These are phyloP conservation scores for Thera obeliscata DNA, from an alignment of 2,888 invertebrate species.

Conservation along the genomic window DNA sequence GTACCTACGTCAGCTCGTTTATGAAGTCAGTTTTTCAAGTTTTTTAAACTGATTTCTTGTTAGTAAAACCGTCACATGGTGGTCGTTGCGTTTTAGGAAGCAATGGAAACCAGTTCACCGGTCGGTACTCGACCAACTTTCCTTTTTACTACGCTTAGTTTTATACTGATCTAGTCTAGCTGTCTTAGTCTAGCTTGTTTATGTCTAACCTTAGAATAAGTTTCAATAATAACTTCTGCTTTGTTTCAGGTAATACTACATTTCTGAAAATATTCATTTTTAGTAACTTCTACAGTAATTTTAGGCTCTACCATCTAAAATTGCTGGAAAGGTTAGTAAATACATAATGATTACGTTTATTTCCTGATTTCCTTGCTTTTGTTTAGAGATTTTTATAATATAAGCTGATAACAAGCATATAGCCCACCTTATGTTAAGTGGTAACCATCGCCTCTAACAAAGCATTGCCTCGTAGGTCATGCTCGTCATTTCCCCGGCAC, in stretches of 20 bases:
- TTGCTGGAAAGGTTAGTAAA: too few relatives aligned
- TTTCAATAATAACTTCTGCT: conserved; percentile 8
- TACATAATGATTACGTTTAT: too few relatives aligned
- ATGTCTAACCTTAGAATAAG: not conserved
- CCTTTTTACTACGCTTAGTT: conserved; percentile 44
- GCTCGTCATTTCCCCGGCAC: too few relatives aligned
- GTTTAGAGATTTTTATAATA: too few relatives aligned
- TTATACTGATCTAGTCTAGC: not conserved
- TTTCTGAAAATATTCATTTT: not conserved
- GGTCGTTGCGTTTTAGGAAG: not conserved
- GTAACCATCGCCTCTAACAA: too few relatives aligned
- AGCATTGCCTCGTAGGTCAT: too few relatives aligned
- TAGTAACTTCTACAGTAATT: not conserved
- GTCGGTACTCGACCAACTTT: conserved; percentile 46
- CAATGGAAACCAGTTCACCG: conserved; percentile 41
- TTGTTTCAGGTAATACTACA: conserved; percentile 18
- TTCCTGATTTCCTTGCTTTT: too few relatives aligned
- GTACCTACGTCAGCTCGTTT: too few relatives aligned
- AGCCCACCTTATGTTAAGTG: too few relatives aligned
- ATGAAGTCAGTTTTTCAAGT: too few relatives aligned
- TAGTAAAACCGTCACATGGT: not conserved
- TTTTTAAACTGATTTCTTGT: not conserved
- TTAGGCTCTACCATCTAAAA: too few relatives aligned
- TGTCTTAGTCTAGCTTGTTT: not conserved
- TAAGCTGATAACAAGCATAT: too few relatives aligned